Evolutionary conservation across 2,888 invertebrate species (phyloP), one percentile per base, ranked within the genome.

Genomic region (Drosophila basisetae): DNA sequence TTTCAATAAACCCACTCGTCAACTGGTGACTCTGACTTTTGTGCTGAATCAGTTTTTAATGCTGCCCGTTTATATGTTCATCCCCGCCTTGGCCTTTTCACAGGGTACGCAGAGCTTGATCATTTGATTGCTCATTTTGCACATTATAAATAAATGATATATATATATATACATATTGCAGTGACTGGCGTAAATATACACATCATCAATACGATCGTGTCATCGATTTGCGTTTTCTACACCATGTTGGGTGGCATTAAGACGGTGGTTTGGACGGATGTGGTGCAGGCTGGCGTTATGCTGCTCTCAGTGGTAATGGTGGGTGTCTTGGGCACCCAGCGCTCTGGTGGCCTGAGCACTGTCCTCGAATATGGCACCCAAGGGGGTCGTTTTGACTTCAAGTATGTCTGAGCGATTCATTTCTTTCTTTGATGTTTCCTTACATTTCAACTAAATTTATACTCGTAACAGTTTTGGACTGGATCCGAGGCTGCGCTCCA

Each of bases 401-500:
- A 93, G 94, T 94, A 90, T 70, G 84, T 76, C 2, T 10, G 0
- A 49, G 5, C 4, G 0, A 47, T 47, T 4, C 9, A 7, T 25
- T 47, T 25, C 4, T 22, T 22, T 43, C 1, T 16, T 59, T 1
- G 16, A n/a, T 6, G 16, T 13, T 6, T 1, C 2, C 10, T 49
- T 11, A n/a, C 4, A 16, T 25, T 22, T 35, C 11, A 22, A 33
- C 18, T 10, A 9, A 37, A 18, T 9, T 10, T 22, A 58, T 75
- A n/a, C n/a, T n/a, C n/a, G n/a, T n/a, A 96, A 58, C 74, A 96
- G 96, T 85, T 94, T 94, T 81, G 94, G 94, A 76, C 89, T 95
- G 0, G 95, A 96, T 90, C 95, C 95, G 33, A 95, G 95, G 50
- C 94, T 94, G 54, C 94, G 96, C 33, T 94, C 95, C 71, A 95